Evolutionary conservation across 2,113 vertebrate species (phyloP).

Genomic region (Oryzias melastigma): DNA sequence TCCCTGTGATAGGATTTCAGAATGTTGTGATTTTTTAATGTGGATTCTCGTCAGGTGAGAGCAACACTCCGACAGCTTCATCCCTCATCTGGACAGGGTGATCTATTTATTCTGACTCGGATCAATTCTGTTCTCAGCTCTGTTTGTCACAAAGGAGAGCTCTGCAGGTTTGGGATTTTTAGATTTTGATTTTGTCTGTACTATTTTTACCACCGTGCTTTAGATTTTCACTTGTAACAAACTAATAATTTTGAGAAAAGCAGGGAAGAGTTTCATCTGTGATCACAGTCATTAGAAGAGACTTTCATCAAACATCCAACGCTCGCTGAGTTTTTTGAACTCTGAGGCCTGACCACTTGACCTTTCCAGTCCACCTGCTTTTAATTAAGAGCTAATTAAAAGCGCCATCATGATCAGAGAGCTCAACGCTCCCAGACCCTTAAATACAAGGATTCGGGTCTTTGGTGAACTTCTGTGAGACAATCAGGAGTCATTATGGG

Average conservation of each 20-base stretch:
- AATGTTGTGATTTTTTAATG: slow-evolving; percentile 37
- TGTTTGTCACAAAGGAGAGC: slow-evolving; percentile 45
- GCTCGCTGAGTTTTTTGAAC: slow-evolving; percentile 38
- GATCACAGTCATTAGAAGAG: slow-evolving; percentile 36
- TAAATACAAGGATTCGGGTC: slow-evolving; percentile 44
- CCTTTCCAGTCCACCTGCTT: slow-evolving; percentile 60
- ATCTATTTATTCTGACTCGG: slow-evolving; percentile 64
- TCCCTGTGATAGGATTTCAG: neutral
- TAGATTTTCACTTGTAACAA: neutral
- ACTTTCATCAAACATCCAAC: slow-evolving; percentile 31
- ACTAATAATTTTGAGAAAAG: too few relatives aligned
- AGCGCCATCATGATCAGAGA: slow-evolving; percentile 59
- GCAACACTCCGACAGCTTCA: slow-evolving; percentile 56
- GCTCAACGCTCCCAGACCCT: slow-evolving; percentile 39
- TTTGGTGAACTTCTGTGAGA: slow-evolving; percentile 45
- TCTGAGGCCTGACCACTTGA: slow-evolving; percentile 49
- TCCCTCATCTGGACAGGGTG: slow-evolving; percentile 64
- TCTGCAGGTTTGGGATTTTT: slow-evolving; percentile 13
- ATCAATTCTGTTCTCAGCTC: slow-evolving; percentile 60
- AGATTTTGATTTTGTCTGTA: slow-evolving; percentile 8
- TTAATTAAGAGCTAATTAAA: slow-evolving; percentile 70
- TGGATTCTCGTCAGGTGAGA: slow-evolving; percentile 54
- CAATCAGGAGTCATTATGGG: slow-evolving; percentile 58
- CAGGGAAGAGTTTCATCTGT: slow-evolving; percentile 8
- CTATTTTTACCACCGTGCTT: too few relatives aligned